A percentile compares a stretch with the other conserved stretches of the same genome.
Evolutionary conservation across 2,797 vertebrate species (phyloP).

Genomic region (Sebastolobus alascanus): DNA sequence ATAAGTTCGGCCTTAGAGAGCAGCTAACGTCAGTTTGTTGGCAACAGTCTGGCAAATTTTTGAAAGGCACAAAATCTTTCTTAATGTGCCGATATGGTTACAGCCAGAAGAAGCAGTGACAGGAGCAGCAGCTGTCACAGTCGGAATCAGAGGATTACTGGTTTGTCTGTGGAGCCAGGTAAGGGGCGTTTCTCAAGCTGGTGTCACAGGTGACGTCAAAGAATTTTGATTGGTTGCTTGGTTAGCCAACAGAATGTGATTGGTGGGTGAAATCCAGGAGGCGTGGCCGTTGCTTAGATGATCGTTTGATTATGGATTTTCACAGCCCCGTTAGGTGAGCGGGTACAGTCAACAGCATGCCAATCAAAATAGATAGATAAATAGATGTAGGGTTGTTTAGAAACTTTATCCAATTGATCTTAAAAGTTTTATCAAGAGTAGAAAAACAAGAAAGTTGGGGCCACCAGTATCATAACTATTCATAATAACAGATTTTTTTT

Average conservation of each 20-base stretch:
- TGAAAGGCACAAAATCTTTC: slow-evolving; percentile 35
- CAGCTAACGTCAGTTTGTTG: slow-evolving; percentile 25
- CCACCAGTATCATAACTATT: too few relatives aligned
- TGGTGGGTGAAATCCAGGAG: slow-evolving; percentile 37
- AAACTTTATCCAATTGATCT: too few relatives aligned
- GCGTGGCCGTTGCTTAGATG: slow-evolving; percentile 19
- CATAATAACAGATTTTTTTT: too few relatives aligned
- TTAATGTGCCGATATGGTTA: slow-evolving; percentile 23
- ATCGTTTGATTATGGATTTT: slow-evolving; percentile 34
- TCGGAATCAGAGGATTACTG: slow-evolving; percentile 54
- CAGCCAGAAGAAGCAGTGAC: neutral
- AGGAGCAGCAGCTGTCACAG: slow-evolving; percentile 47
- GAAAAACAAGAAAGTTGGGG: too few relatives aligned
- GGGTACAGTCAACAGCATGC: too few relatives aligned
- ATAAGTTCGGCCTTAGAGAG: slow-evolving; percentile 20
- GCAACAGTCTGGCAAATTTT: slow-evolving; percentile 7
- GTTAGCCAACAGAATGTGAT: slow-evolving; percentile 5
- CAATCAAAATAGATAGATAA: too few relatives aligned
- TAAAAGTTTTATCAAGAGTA: too few relatives aligned
- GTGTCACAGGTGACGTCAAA: slow-evolving; percentile 27
- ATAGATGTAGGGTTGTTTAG: too few relatives aligned
- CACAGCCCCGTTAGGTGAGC: slow-evolving; percentile 36
- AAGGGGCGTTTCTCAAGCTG: slow-evolving; percentile 41
- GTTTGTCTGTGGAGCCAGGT: slow-evolving; percentile 60
- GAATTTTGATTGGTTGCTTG: slow-evolving; percentile 60